These are phyloP conservation scores for Rutpela maculata DNA, from an alignment of 2,888 invertebrate species.

Conservation along the genomic window DNA sequence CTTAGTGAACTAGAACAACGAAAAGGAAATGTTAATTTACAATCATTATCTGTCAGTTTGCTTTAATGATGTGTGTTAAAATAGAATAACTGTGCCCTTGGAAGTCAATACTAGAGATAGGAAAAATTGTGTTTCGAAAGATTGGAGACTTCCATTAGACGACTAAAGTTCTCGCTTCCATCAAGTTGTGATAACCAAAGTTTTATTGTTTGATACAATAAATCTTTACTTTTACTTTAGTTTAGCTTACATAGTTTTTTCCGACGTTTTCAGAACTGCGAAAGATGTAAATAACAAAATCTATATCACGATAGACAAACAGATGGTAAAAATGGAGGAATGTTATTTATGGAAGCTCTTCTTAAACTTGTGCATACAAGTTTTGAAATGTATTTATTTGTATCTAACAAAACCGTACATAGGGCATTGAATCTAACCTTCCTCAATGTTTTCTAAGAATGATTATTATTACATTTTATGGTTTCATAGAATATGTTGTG, in stretches of 20 bases:
- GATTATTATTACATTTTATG: too few species aligned
- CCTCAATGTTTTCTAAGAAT: too few species aligned
- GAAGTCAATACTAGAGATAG: slow-evolving; percentile 25
- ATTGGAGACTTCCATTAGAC: slow-evolving; percentile 35
- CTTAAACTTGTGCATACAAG: not conserved
- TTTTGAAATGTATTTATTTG: not conserved
- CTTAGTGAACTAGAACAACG: not conserved
- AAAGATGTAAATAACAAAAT: slow-evolving; percentile 13
- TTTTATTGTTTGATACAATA: slow-evolving; percentile 39
- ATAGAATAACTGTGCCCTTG: slow-evolving; percentile 15
- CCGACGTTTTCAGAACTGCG: slow-evolving; percentile 4
- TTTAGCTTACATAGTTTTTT: slow-evolving; percentile 15
- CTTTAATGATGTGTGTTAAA: slow-evolving; percentile 1
- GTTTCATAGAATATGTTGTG: too few species aligned
- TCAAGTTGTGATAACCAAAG: slow-evolving; percentile 39
- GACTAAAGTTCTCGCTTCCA: slow-evolving; percentile 30
- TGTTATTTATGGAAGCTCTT: not conserved
- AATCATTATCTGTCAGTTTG: slow-evolving; percentile 7
- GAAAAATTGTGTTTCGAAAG: slow-evolving; percentile 38
- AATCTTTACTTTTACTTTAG: slow-evolving; percentile 31
- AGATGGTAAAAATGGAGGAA: not conserved
- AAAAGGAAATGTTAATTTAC: not conserved
- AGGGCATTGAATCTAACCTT: too few species aligned
- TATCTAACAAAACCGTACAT: not conserved
- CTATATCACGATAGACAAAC: not conserved